A percentile compares a stretch with the other conserved stretches of the same genome.
These are phyloP conservation scores for Epirrhoe tristata DNA, from an alignment of 2,888 invertebrate species.

Conservation along the genomic window DNA sequence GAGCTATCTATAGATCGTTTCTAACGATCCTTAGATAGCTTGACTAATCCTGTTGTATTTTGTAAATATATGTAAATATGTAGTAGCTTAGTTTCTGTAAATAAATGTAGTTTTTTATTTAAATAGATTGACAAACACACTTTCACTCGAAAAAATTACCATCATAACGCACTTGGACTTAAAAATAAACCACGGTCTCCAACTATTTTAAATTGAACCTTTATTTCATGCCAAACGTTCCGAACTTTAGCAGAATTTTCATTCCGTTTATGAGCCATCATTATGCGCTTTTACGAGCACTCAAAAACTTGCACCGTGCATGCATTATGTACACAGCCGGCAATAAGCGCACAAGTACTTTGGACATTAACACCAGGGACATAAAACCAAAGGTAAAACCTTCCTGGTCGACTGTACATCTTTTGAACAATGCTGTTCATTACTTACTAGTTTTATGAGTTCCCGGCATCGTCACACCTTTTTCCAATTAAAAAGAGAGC, in stretches of 20 bases:
- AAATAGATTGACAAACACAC: too few species aligned
- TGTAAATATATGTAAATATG: too few species aligned
- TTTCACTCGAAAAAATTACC: too few species aligned
- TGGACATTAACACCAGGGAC: constrained; percentile 24
- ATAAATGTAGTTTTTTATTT: too few species aligned
- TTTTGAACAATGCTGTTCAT: constrained; percentile 24
- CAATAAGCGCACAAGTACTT: constrained; percentile 22
- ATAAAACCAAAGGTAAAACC: constrained; percentile 20
- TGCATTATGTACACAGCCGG: constrained; percentile 16
- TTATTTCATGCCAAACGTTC: constrained; percentile 13
- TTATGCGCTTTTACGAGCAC: constrained; percentile 27
- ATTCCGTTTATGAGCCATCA: constrained; percentile 19
- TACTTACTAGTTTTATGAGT: constrained; percentile 32
- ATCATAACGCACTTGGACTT: neutral
- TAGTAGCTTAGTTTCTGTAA: too few species aligned
- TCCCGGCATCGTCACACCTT: constrained; percentile 30
- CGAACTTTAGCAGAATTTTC: constrained; percentile 18
- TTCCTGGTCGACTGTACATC: constrained; percentile 11
- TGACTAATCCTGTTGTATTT: too few species aligned
- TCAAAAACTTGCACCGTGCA: constrained; percentile 24
- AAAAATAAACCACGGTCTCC: neutral
- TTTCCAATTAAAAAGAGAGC: constrained; percentile 42
- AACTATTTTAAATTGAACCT: constrained; percentile 1
- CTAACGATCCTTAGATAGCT: too few species aligned
- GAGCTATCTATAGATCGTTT: too few species aligned